phyloP scores from a whole-genome alignment of 1,140 invertebrate genomes.

The Scaptomyza montana region DNA sequence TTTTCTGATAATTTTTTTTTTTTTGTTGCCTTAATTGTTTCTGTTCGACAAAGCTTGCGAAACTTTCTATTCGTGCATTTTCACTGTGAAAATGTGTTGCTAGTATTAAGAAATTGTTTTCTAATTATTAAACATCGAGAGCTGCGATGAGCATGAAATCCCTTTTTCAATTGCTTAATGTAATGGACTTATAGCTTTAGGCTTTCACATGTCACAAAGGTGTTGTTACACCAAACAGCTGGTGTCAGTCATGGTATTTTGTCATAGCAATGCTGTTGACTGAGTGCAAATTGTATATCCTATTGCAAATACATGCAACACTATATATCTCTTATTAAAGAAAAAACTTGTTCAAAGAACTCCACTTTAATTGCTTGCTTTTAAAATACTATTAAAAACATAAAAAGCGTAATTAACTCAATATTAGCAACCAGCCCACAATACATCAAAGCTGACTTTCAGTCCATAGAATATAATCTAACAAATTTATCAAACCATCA shows the following conservation, averaged over 20 bases:
- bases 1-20: conserved; percentile 3
- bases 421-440: background rate
- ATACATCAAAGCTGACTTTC: background rate
- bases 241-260: background rate
- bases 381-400: background rate
- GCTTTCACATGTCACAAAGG: conserved; percentile 6
- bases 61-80: conserved; percentile 64
- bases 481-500: conserved; percentile 17
- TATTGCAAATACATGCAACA: background rate
- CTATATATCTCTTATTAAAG: too few species aligned
- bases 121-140: conserved; percentile 18
- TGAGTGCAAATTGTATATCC: background rate
- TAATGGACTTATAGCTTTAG: background rate
- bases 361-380: background rate
- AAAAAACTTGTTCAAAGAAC: too few species aligned
- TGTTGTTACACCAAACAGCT: conserved; percentile 1
- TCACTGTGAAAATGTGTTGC: conserved; percentile 52
- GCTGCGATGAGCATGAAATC: conserved; percentile 23
- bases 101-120: conserved; percentile 21
- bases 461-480: background rate
- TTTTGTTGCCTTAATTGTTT: conserved; percentile 65
- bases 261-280: background rate
- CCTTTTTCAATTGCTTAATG: conserved; percentile 10
- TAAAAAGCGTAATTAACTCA: background rate
- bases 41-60: conserved; percentile 60